Base-by-base conservation (phyloP, 2,797 vertebrate genomes). In the Gallirallus australis region DNA sequence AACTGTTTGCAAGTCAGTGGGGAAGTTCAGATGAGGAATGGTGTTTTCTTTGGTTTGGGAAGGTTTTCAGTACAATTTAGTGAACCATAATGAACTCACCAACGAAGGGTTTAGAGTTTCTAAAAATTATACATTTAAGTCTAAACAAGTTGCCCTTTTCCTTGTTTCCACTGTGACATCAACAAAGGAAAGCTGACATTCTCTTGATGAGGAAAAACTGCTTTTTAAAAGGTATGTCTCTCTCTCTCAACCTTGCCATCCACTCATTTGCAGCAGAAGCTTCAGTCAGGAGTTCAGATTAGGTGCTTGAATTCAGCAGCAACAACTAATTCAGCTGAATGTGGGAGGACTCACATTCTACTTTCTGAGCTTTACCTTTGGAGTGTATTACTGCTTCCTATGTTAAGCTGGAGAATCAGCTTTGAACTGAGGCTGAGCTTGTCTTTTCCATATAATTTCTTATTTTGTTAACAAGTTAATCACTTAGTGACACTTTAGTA, bases 21-120 rank as follows among this genome's bases (percentile, higher is more conserved):
- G 30, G 57, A 94, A 86, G 57, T 89, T 92, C 35, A 12, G 84
- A 89, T 90, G 83, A 96, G 65, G 33, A 94, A 95, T 92, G 75
- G 50, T 60, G 75, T 93, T 92, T 96, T 93, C 83, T 80, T 94
- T 72, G 68, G 48, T 91, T 94, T 73, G 75, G 75, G 78, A 92
- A 89, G 83, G 64, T 89, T 89, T 94, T 93, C 77, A 89, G 92
- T 56, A 88, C 77, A 75, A 76, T 81, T 88, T 88, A 84, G 61
- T 86, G 93, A 82, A 88, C 65, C 61, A 91, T 76, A 95, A 94
- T 86, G 33, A 89, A 68, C 54, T 82, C 83, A 31, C 24, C 25
- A 59, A 59, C 39, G n/a, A 10, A 42, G 30, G 8, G 17, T 47
- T 83, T 61, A 61, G 33, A 88, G 16, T 31, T 95, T 88, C 50